Evolutionary conservation across 2,797 vertebrate genomes (phyloP), one percentile per base, ranked within the genome.

Genomic region (Rhinella marina): DNA sequence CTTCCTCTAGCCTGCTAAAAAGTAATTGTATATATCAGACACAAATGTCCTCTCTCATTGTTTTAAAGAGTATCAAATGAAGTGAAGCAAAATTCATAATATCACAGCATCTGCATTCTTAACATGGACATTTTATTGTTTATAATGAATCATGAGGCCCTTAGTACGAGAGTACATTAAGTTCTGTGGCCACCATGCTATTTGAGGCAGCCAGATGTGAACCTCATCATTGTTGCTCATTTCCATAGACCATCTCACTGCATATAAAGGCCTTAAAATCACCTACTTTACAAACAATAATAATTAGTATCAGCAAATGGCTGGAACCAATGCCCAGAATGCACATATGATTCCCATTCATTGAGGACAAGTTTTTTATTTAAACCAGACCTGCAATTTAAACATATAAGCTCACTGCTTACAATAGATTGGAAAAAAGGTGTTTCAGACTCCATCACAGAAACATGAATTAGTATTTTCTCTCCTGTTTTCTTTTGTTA

Each of bases 261-360:
- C 93, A 93, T 94, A 91, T 92, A 93, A 94, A 95, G 93, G 93
- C 91, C 94, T 94, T 93, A 94, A 94, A 95, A 94, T 95, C 92
- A 93, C 92, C 93, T 68, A 82, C 93, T 95, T 85, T 94, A 94
- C 93, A 94, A 95, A 93, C 92, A 92, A 90, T 92, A 94, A 94
- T 94, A 95, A 96, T 95, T 95, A 95, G 94, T 92, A 94, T 95
- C 93, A 95, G 95, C 93, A 94, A 96, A 95, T 94, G 92, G 93
- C 90, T 91, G 92, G 91, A 93, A 92, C 93, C 93, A 93, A 93
- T 95, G 94, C 93, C 92, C 87, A 94, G 92, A 91, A 93, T 93
- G 93, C 92, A 92, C 95, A 95, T 94, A 91, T 95, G 95, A 96
- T 94, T 95, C 92, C 92, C 92, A 95, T 95, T 95, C 93, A 94